Percentiles rank a stretch among this genome's conserved stretches.
These are phyloP conservation scores for Drosophila funebris DNA, from an alignment of 1,140 invertebrate species.

Conservation along the genomic window DNA sequence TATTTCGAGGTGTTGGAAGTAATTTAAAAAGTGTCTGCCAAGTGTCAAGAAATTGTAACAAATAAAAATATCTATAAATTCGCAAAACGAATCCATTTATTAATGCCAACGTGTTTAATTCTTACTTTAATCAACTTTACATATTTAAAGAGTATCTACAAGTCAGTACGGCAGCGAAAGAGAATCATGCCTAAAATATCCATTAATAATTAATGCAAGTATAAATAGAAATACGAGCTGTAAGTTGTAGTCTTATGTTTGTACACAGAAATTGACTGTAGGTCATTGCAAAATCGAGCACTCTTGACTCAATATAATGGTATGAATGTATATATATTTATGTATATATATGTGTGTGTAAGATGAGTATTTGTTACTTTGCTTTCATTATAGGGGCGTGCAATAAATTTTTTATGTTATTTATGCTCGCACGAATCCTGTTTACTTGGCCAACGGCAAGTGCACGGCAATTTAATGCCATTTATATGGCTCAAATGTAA, in stretches of 20 bases:
- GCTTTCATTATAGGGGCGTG: slow-evolving; percentile 24
- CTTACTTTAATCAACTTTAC: neutral
- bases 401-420: slow-evolving; percentile 66
- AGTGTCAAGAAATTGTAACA: slow-evolving; percentile 19
- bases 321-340: slow-evolving; percentile 1
- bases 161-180: neutral
- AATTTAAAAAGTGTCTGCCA: slow-evolving; percentile 61
- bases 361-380: neutral
- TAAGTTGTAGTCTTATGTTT: neutral
- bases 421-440: slow-evolving; percentile 44
- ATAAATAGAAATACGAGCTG: slow-evolving; percentile 15
- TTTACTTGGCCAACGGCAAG: slow-evolving; percentile 40
- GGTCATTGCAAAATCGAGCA: slow-evolving; percentile 33
- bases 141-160: neutral
- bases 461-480: slow-evolving; percentile 56
- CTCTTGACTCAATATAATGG: slow-evolving; percentile 4
- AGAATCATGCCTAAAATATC: neutral
- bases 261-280: neutral
- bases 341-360: neutral
- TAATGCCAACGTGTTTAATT: slow-evolving; percentile 8
- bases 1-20: slow-evolving; percentile 41
- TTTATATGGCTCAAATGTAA: slow-evolving; percentile 67
- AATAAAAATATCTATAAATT: slow-evolving; percentile 22
- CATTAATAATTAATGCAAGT: slow-evolving; percentile 41
- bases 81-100: slow-evolving; percentile 12